phyloP scores from a whole-genome alignment of 2,113 vertebrate genomes.

The Nibea albiflora region DNA sequence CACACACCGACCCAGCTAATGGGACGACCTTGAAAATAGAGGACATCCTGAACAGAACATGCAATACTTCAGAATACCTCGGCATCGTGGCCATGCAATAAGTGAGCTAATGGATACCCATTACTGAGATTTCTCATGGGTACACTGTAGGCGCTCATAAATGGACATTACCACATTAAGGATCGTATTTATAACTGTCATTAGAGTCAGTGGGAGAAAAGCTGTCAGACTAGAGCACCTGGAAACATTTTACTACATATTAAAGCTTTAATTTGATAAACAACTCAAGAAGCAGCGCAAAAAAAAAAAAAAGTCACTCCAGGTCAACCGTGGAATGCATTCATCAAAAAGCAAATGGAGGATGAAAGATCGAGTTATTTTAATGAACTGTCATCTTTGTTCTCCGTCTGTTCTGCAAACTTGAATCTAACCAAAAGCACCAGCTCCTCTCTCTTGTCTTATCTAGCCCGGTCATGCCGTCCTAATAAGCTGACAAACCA shows the following conservation, averaged over 20 bases:
- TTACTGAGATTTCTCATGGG: conserved; percentile 68
- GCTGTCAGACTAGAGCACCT: conserved; percentile 15
- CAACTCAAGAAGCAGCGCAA: conserved; percentile 17
- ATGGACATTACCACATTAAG: conserved; percentile 57
- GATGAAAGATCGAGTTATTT: conserved; percentile 34
- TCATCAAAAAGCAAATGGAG: conserved; percentile 31
- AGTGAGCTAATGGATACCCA: conserved; percentile 61
- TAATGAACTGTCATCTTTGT: conserved; percentile 25
- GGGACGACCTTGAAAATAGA: conserved; percentile 50
- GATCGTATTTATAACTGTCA: conserved; percentile 45
- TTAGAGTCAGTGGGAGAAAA: conserved; percentile 30
- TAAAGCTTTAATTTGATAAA: conserved; percentile 13
- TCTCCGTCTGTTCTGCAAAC: conserved; percentile 18
- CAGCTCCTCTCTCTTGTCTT: conserved; percentile 6
- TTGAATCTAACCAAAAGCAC: conserved; percentile 14
- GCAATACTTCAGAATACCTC: conserved; percentile 35
- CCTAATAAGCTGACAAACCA: conserved; percentile 5
- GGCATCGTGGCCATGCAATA: conserved; percentile 43
- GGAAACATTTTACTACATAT: neutral
- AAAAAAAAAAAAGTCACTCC: conserved; percentile 3
- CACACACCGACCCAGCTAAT: conserved; percentile 38
- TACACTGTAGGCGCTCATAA: conserved; percentile 51
- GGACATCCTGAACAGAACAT: conserved; percentile 55
- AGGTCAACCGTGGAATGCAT: conserved; percentile 36
- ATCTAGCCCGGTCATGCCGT: conserved; percentile 11